These are phyloP conservation scores for Tipula confusa DNA, from an alignment of 2,888 invertebrate species.

Conservation along the genomic window DNA sequence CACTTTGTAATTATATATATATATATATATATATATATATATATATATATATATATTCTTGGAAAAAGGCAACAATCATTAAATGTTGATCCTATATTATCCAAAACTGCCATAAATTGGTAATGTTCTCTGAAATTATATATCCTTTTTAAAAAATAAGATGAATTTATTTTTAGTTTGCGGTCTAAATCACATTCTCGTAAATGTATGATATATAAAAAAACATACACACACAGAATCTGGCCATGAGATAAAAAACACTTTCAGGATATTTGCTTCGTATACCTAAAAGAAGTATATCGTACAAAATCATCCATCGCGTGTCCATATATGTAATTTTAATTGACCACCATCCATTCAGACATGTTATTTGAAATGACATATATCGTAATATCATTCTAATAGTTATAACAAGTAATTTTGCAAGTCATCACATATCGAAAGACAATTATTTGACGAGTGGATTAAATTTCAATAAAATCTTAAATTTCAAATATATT, in stretches of 20 bases:
- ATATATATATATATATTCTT: not conserved
- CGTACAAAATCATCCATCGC: not conserved
- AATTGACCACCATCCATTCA: not conserved
- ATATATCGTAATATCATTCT: not conserved
- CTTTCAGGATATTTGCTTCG: not conserved
- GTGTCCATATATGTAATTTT: not conserved
- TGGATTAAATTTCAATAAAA: not conserved
- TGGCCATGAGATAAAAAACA: not conserved
- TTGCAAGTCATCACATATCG: not conserved
- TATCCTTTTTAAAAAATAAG: not conserved
- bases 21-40: not conserved
- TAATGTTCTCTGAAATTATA: not conserved
- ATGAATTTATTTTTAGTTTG: not conserved
- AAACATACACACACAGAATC: too few relatives aligned
- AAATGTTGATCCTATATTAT: not conserved
- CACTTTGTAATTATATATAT: too few relatives aligned
- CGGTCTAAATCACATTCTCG: not conserved
- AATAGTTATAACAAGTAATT: not conserved
- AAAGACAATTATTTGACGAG: not conserved
- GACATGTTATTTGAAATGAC: not conserved
- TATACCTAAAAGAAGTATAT: not conserved
- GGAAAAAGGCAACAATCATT: not conserved
- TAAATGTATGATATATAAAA: too few relatives aligned
- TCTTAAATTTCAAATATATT: not conserved
- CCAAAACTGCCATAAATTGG: not conserved